A percentile compares a stretch with the other conserved stretches of the same genome.
phyloP scores from a whole-genome alignment of 2,113 vertebrate genomes.

The Meles meles region DNA sequence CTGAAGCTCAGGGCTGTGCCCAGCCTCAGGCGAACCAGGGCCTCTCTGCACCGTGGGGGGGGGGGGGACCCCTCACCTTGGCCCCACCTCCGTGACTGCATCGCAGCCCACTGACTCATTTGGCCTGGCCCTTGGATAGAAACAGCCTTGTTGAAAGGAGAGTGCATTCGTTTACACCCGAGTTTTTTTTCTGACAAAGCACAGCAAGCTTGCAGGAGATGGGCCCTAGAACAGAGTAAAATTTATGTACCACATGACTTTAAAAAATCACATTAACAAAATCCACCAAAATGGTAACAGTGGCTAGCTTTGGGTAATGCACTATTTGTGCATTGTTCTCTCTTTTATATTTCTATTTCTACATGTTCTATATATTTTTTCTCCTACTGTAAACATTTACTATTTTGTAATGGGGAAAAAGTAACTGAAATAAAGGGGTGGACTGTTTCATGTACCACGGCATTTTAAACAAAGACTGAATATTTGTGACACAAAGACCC shows the following conservation, averaged over 20 bases:
- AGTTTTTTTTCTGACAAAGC: background rate
- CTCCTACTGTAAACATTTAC: background rate
- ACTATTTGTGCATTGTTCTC: background rate
- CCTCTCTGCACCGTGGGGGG: background rate
- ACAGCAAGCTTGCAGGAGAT: background rate
- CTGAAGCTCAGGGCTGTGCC: background rate
- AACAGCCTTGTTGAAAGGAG: background rate
- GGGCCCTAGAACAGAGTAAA: accelerated
- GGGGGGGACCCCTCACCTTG: background rate
- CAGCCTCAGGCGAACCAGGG: background rate
- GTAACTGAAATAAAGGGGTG: background rate
- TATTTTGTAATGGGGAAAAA: background rate
- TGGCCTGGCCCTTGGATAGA: background rate
- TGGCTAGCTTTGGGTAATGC: background rate
- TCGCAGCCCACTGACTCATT: accelerated
- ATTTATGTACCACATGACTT: background rate
- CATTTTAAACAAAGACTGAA: background rate
- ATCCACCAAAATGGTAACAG: accelerated
- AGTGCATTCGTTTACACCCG: background rate
- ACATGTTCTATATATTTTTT: background rate
- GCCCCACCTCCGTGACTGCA: background rate
- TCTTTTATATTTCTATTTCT: background rate
- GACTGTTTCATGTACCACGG: background rate
- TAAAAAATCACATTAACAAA: background rate
- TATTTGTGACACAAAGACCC: background rate